Evolutionary conservation across 2,113 vertebrate species (phyloP), one percentile per base, ranked within the genome.

Genomic region (Upupa epops): DNA sequence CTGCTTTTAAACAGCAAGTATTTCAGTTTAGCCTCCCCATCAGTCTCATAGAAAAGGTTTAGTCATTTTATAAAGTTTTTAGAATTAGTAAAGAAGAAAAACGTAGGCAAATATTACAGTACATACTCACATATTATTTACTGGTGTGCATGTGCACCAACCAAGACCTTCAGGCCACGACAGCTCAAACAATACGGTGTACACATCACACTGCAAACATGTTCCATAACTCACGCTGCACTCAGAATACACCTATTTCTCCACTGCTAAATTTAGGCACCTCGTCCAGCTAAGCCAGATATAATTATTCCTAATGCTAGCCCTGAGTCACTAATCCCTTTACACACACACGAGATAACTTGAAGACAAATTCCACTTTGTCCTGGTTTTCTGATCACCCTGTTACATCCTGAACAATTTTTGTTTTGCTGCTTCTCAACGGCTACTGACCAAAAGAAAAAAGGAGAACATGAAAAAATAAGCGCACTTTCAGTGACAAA

Each of bases 241-340:
- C 72, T 65, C 49, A 54, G 46, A 84, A 59, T 19, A 75, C 18
- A 90, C 28, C 49, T 89, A 61, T 29, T 79, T 49, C 52, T 71
- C 80, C 63, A 24, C 11, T 31, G 26, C 84, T 93, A 96, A 82
- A 51, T 69, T 82, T 92, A 92, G 89, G 69, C 22, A 84, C 48
- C 24, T 55, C 61, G 70, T 37, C 77, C 86, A 92, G 21, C 74
- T 87, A 88, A 93, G 74, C 81, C 74, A 92, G 55, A 72, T 54
- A 73, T 28, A 95, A 92, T 51, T 75, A 84, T 65, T 87, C 81
- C 42, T 93, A 95, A 88, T 79, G 78, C 59, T 32, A 80, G 45
- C 28, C 34, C 29, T 48, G 42, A 89, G 48, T 84, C 78, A 83
- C 75, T 94, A 96, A 95, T 93, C 86, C 42, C 51, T 93, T 94